Evolutionary conservation across 2,888 invertebrate species (phyloP), one percentile per base, ranked within the genome.

Genomic region (Morpho deidamia): DNA sequence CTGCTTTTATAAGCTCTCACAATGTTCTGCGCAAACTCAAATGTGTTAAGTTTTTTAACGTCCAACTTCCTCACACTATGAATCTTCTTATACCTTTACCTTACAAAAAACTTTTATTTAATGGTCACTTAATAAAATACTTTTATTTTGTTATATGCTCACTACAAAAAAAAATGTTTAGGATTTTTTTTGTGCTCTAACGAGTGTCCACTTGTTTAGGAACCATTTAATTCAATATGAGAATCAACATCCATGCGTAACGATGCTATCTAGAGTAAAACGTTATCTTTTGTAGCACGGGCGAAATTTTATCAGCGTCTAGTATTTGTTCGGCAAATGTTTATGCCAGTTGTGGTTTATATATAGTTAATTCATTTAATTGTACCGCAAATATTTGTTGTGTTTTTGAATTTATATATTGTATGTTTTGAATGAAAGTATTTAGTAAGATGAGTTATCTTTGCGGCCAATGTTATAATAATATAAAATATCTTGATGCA

Each of bases 11-110:
- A 88, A 70, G 77, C 71, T 67, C 67, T 64, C 68, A 65, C 60
- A 65, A 64, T 66, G 73, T 70, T 78, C 85, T 86, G 88, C 88
- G 88, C 88, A 87, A 66, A 72, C 76, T 70, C 68, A 57, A 68
- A 78, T 81, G 87, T 84, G 86, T 49, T 48, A 33, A 12, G n/a
- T 48, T 84, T 74, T 69, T 65, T 56, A 61, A 60, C 58, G 61
- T 62, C 63, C 59, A 52, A 53, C 52, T 57, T 55, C 46, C 61
- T 64, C n/a, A n/a, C n/a, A n/a, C 51, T 67, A 40, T 34, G 32
- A 14, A 45, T 9, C 14, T 11, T 56, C 42, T 38, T 34, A 40
- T 37, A 43, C 33, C 39, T 40, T 40, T 48, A 43, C 35, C 37
- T 12, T 23, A n/a, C n/a, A n/a, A n/a, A 11, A 41, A 49, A 38